Conservation (phyloP, 1,140 invertebrate species). For the Hyles euphorbiae region DNA sequence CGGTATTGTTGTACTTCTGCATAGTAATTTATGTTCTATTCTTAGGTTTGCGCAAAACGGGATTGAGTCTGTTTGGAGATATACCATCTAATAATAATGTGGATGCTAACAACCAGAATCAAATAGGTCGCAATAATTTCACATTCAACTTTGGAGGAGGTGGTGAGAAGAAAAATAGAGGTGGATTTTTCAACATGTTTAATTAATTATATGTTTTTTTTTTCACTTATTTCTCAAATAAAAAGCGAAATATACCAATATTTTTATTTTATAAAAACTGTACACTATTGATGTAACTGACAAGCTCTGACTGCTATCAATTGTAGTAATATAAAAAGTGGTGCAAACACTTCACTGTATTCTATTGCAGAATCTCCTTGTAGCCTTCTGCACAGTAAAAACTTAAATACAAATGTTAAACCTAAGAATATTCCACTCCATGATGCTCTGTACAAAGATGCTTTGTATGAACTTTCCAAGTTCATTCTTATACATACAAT, state of each 20-base stretch:
- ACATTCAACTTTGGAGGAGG: constrained; percentile 54
- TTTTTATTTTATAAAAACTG: constrained; percentile 2
- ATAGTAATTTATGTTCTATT: neutral
- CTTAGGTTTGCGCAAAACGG: constrained; percentile 50
- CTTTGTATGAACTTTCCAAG: constrained; percentile 86
- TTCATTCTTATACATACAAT: constrained; percentile 96
- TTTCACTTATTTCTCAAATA: constrained; percentile 12
- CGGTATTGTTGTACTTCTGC: no score
- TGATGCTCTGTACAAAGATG: constrained; percentile 85
- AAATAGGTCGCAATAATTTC: constrained; percentile 41
- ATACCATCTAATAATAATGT: constrained; percentile 24
- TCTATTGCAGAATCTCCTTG: constrained; percentile 86
- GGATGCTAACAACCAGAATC: constrained; percentile 1
- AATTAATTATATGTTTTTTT: constrained; percentile 24
- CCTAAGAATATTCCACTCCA: constrained; percentile 92
- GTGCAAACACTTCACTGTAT: constrained; percentile 94
- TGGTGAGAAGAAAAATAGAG: constrained; percentile 44
- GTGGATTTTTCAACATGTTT: constrained; percentile 63
- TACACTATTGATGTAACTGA: constrained; percentile 81
- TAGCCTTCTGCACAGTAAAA: constrained; percentile 92
- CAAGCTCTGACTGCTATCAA: constrained; percentile 94
- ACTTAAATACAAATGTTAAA: constrained; percentile 93
- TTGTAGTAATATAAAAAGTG: constrained; percentile 92
- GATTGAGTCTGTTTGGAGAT: constrained; percentile 44
- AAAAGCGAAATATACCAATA: no score